A percentile compares a stretch with the other conserved stretches of the same genome.
Evolutionary conservation across 2,113 vertebrate species (phyloP).

Genomic region (Oncorhynchus mykiss): DNA sequence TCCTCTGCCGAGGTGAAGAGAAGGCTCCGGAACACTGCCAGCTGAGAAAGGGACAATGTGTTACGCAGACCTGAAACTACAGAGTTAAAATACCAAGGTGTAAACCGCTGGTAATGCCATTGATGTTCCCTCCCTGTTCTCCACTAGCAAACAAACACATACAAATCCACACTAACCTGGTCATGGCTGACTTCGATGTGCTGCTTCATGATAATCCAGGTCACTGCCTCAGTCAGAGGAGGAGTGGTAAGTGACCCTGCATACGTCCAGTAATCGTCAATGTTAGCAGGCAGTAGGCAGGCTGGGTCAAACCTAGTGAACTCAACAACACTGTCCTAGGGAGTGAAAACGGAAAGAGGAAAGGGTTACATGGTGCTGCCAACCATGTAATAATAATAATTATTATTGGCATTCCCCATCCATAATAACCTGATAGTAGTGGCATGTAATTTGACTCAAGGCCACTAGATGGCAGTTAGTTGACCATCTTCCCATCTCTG

Average conservation of each 20-base stretch:
- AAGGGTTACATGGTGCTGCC: not conserved
- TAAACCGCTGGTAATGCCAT: no score
- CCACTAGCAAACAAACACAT: slow-evolving; percentile 2
- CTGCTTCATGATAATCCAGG: slow-evolving; percentile 94
- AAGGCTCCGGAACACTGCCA: slow-evolving; percentile 91
- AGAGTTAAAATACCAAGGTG: no score
- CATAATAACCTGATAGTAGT: not conserved
- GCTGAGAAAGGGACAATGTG: slow-evolving; percentile 61
- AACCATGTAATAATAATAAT: not conserved
- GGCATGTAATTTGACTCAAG: not conserved
- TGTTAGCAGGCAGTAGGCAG: slow-evolving; percentile 82
- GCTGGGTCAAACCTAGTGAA: slow-evolving; percentile 85
- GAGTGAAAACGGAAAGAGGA: not conserved
- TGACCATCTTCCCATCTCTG: not conserved
- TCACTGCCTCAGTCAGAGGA: slow-evolving; percentile 89
- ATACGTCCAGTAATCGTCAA: slow-evolving; percentile 93
- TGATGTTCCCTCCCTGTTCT: no score
- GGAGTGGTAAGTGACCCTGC: slow-evolving; percentile 92
- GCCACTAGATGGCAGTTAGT: slow-evolving; percentile 12
- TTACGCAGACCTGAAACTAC: not conserved
- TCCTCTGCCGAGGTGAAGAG: slow-evolving; percentile 90
- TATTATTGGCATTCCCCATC: not conserved
- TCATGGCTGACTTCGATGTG: slow-evolving; percentile 90
- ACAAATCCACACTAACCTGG: slow-evolving; percentile 76
- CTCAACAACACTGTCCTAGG: slow-evolving; percentile 83